These are phyloP conservation scores for Apostichopus californicus DNA, from an alignment of 35 echinoderm and acorn worm genomes.

Conservation along the genomic window DNA sequence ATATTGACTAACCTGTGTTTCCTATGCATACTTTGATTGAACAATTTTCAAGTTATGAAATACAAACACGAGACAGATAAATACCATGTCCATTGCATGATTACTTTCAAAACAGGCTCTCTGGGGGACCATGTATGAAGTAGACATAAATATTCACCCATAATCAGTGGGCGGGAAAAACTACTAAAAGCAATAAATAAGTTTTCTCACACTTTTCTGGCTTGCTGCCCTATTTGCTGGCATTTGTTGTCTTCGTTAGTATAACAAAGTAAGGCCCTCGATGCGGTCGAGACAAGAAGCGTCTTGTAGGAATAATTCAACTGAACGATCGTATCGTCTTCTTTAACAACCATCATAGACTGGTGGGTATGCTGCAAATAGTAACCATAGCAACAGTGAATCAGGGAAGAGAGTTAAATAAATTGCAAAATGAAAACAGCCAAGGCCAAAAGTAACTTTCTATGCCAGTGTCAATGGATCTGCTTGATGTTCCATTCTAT, in stretches of 20 bases:
- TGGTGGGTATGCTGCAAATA: conserved; percentile 27
- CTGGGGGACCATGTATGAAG: too few relatives aligned
- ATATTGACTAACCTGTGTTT: too few relatives aligned
- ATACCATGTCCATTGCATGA: too few relatives aligned
- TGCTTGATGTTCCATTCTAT: too few relatives aligned
- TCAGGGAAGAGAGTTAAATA: background rate
- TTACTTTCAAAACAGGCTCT: too few relatives aligned
- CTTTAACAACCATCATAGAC: conserved; percentile 62
- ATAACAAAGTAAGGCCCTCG: conserved; percentile 81
- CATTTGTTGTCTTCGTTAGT: conserved; percentile 83
- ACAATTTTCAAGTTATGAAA: too few relatives aligned
- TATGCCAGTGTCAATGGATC: background rate
- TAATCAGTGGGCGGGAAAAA: background rate
- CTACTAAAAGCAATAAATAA: background rate
- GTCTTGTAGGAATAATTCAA: conserved; percentile 82
- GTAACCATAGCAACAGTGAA: background rate
- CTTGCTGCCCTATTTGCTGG: conserved; percentile 85
- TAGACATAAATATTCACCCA: too few relatives aligned
- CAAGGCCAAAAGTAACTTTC: background rate
- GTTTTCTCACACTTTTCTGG: conserved; percentile 85
- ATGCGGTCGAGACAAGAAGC: conserved; percentile 75
- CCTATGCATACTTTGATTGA: too few relatives aligned
- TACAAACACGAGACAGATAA: too few relatives aligned
- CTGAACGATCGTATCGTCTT: conserved; percentile 77
- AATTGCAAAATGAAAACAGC: background rate